Evolutionary conservation across 2,113 vertebrate genomes (phyloP).

Genomic region (Mobula birostris): DNA sequence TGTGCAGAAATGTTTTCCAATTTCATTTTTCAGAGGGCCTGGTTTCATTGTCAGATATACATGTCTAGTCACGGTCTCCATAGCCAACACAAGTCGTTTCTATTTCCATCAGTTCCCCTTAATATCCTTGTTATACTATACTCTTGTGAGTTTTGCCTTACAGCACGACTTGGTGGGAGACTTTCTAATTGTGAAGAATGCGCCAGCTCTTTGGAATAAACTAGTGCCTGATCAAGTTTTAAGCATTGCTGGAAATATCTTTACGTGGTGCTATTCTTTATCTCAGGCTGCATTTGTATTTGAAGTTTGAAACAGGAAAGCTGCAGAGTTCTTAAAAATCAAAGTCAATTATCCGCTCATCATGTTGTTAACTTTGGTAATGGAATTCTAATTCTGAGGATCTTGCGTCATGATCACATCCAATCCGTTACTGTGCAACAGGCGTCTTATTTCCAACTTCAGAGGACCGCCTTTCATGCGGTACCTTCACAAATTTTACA

Average conservation of each 20-base stretch:
- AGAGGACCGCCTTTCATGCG: neutral
- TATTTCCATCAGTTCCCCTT: too few relatives aligned
- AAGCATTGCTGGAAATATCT: neutral
- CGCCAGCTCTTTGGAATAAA: neutral
- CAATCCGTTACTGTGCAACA: neutral
- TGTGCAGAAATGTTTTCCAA: too few relatives aligned
- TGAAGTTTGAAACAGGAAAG: neutral
- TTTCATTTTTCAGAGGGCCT: too few relatives aligned
- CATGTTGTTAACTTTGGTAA: neutral
- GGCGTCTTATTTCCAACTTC: neutral
- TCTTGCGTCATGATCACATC: neutral
- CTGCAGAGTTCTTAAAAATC: neutral
- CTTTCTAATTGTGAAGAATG: neutral
- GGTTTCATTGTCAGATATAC: too few relatives aligned
- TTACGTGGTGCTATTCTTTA: neutral
- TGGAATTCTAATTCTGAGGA: neutral
- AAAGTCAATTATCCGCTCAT: neutral
- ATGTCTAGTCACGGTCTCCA: too few relatives aligned
- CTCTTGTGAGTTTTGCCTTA: neutral
- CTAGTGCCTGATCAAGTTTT: neutral
- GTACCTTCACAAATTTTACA: neutral
- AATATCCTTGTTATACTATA: neutral
- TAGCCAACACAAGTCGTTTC: too few relatives aligned
- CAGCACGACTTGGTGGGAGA: neutral
- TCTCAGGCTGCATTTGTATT: neutral